phyloP scores from a whole-genome alignment of 2,888 invertebrate species.

The Patella caerulea region DNA sequence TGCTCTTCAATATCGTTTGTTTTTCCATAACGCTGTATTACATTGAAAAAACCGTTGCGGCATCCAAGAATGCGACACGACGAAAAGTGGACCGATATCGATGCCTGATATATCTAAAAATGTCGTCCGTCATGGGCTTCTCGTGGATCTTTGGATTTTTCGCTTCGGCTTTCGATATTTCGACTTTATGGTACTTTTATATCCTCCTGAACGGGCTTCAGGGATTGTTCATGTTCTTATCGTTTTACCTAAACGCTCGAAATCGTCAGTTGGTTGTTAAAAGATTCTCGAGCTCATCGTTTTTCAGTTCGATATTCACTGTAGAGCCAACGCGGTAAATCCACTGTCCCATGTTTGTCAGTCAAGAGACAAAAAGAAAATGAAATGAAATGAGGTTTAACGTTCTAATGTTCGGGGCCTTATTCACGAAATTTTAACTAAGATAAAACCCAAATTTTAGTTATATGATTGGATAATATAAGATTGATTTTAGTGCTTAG shows the following conservation, averaged over 20 bases:
- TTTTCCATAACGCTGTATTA: constrained; percentile 29
- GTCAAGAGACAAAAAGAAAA: no score
- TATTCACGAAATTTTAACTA: no score
- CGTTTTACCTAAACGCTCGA: constrained; percentile 7
- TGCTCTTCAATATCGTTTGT: constrained; percentile 30
- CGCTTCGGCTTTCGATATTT: constrained; percentile 18
- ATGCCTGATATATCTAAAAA: constrained; percentile 28
- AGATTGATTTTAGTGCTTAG: no score
- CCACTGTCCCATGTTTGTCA: no score
- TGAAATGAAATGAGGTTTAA: no score
- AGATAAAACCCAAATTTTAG: no score
- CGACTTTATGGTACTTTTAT: constrained; percentile 28
- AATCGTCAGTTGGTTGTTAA: neutral
- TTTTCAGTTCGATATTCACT: no score
- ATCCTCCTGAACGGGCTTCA: constrained; percentile 32
- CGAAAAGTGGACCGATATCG: neutral
- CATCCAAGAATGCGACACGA: neutral
- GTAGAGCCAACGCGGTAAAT: no score
- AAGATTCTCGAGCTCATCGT: no score
- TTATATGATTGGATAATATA: no score
- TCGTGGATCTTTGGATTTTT: constrained; percentile 32
- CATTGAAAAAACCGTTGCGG: neutral
- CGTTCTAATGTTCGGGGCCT: no score
- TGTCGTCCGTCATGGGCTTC: constrained; percentile 29
- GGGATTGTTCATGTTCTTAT: constrained; percentile 29